Base-by-base conservation (phyloP, 2,888 invertebrate species). In the Ophion ventricosus region DNA sequence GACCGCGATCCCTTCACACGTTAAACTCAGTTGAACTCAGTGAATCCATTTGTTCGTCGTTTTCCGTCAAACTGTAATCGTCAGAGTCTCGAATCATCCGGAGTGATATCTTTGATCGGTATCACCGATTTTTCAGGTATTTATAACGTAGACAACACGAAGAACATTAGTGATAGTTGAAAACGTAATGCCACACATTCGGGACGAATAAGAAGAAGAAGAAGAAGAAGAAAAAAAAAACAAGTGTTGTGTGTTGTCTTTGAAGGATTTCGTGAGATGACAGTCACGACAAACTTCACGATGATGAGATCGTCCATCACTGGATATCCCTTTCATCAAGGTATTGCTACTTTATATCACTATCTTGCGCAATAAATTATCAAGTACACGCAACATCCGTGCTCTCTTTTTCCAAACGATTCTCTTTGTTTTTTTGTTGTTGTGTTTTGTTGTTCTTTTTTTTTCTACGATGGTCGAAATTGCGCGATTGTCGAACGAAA, bases 311-410 rank as follows among this genome's bases (percentile, higher is more conserved):
- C 94, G 69, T 94, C 93, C 88, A 94, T 94, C 88, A 91, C 94
- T 88, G 94, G 94, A 90, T 94, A 94, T 87, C 93, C 94, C n/a
- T 94, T 94, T 89, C 94, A 94, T 89, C 94, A 94, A 94, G 94
- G 94, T 94, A 90, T 82, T 29, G 7, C 56, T 23, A 26, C 29
- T 11, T n/a, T 43, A 20, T 1, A 14, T 78, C 35, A 40, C 40
- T 49, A 35, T 72, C 54, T 10, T 72, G 3, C 1, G 25, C 25
- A 63, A 57, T 26, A 40, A 17, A 2, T 61, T 54, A 17, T 35
- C 8, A 10, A 64, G 17, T 43, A 23, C 10, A 29, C 5, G 5
- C 20, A 23, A 2, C 40, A 26, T 20, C 29, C 14, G 0, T 61
- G n/a, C 7, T 59, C 29, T 35, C 11, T n/a, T 61, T 10, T 35